Evolutionary conservation across 1,140 invertebrate species (phyloP).

Genomic region (Cryptotermes secundus): DNA sequence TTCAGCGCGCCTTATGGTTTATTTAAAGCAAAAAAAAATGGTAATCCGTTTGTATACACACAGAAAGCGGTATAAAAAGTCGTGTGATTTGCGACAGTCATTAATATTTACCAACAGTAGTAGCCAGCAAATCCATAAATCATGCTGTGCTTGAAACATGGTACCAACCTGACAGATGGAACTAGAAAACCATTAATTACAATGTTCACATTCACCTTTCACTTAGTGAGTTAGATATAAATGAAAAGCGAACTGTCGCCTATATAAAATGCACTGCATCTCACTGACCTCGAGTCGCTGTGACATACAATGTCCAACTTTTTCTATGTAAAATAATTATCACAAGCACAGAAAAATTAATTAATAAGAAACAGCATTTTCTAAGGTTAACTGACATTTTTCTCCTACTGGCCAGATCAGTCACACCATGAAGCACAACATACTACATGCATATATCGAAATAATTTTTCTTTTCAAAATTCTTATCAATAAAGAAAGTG

Average conservation of each 20-base stretch:
- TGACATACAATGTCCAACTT: not conserved
- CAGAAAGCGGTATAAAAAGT: conserved; percentile 6
- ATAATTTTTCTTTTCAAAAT: no score
- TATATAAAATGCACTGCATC: not conserved
- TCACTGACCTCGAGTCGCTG: not conserved
- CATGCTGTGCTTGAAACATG: not conserved
- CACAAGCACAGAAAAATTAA: conserved; percentile 1
- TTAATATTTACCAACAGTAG: conserved; percentile 20
- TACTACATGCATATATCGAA: not conserved
- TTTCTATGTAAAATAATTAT: not conserved
- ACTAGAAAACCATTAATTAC: conserved; percentile 20
- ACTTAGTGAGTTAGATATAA: not conserved
- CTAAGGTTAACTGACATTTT: not conserved
- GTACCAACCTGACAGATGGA: not conserved
- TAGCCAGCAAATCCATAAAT: not conserved
- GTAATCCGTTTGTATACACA: conserved; percentile 6
- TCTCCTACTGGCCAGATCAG: no score
- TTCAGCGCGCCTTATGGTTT: not conserved
- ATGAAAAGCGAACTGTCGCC: conserved; percentile 2
- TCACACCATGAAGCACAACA: not conserved
- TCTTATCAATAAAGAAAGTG: no score
- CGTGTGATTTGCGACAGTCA: not conserved
- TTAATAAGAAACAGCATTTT: not conserved
- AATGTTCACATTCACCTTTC: not conserved
- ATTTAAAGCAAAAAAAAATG: conserved; percentile 1